These are phyloP conservation scores for Leuciscus waleckii DNA, from an alignment of 2,797 vertebrate genomes.

Conservation along the genomic window DNA sequence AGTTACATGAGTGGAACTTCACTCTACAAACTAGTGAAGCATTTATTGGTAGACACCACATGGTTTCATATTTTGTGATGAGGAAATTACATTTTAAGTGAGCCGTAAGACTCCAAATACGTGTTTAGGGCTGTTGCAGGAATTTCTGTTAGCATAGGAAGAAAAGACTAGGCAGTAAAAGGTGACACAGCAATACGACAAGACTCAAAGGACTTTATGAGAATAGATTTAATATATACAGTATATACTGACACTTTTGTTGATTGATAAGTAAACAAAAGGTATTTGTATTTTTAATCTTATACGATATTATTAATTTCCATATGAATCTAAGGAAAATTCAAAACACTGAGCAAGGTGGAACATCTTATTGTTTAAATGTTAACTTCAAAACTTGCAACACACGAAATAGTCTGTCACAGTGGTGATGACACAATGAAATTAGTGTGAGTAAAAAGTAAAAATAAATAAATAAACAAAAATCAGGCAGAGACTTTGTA, in stretches of 20 bases:
- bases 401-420: background rate
- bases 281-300: background rate
- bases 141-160: background rate
- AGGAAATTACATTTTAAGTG: background rate
- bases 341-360: background rate
- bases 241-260: background rate
- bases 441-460: no score
- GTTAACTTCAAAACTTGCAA: background rate
- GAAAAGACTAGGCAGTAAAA: background rate
- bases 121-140: background rate
- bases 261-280: background rate
- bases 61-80: background rate
- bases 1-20: background rate
- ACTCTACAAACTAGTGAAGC: background rate
- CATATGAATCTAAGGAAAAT: background rate
- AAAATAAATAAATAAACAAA: background rate
- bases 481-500: background rate
- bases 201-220: background rate
- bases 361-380: background rate
- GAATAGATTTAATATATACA: background rate
- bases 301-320: background rate
- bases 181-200: background rate
- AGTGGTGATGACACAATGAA: background rate
- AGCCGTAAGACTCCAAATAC: background rate
- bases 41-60: background rate